Evolutionary conservation across 2,888 invertebrate genomes (phyloP).

Genomic region (Listrodromus nycthemerus): DNA sequence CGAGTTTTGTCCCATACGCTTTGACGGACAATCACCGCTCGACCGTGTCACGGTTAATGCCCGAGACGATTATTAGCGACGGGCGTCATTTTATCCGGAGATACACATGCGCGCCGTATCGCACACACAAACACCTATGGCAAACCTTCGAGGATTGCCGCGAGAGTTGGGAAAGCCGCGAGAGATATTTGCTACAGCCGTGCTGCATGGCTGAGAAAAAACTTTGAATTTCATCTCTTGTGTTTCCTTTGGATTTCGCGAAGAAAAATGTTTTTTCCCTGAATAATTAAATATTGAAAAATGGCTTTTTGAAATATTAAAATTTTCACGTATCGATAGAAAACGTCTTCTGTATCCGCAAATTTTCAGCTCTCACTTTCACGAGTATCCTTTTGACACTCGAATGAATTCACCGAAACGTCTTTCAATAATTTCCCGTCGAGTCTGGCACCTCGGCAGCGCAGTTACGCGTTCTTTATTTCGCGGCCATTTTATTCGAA

Average conservation of each 20-base stretch:
- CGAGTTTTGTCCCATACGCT: background rate
- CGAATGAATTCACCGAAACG: conserved; percentile 53
- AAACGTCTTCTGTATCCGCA: background rate
- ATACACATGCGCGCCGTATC: background rate
- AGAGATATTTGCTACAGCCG: too few relatives aligned
- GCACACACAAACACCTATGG: background rate
- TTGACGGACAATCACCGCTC: conserved; percentile 18
- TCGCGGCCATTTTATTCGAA: conserved; percentile 40
- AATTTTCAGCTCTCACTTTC: conserved; percentile 7
- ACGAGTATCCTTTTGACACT: conserved; percentile 34
- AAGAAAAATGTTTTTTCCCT: too few relatives aligned
- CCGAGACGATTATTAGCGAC: conserved; percentile 24
- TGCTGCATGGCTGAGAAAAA: background rate
- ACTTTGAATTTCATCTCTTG: background rate
- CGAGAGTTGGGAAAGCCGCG: background rate
- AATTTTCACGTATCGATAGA: too few relatives aligned
- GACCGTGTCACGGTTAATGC: conserved; percentile 19
- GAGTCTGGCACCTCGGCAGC: conserved; percentile 33
- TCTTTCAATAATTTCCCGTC: conserved; percentile 40
- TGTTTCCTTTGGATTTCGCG: background rate
- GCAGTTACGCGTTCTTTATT: conserved; percentile 1
- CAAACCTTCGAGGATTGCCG: background rate
- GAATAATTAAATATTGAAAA: too few relatives aligned
- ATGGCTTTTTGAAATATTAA: too few relatives aligned
- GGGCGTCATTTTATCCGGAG: conserved; percentile 1